Evolutionary conservation across 2,888 invertebrate species (phyloP), one percentile per base, ranked within the genome.

Genomic region (Hylaea fasciaria): DNA sequence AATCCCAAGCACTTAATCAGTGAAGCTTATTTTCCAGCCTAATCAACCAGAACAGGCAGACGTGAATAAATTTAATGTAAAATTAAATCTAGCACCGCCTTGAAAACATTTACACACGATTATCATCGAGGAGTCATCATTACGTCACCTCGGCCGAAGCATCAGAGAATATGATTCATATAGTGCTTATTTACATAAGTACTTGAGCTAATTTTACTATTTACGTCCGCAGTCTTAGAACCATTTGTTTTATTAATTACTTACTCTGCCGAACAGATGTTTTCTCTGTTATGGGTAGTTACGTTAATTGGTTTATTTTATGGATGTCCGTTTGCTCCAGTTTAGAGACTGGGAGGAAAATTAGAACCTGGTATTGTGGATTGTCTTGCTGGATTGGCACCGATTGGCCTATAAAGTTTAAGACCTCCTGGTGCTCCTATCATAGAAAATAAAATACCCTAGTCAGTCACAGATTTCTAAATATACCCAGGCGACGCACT

Each of bases 81-180:
- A 43, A 55, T 46, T 32, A 29, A 41, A 47, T 17, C 35, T 14
- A 45, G 37, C 39, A 45, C 39, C 46, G 44, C 52, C 50, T 60
- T 57, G 52, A 56, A 44, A 48, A 40, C 43, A 55, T 48, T 47
- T 40, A 57, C 49, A 63, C 52, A 49, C 62, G 61, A 65, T 67
- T 53, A 58, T 57, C 64, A 62, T 49, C 22, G 56, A 46, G 50
- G 51, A 66, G 68, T 68, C 65, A 67, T 68, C 41, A 47, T 69
- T 61, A 62, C 71, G 68, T 69, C 69, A 69, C 47, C 44, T 41
- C 53, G 13, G 43, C 40, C 39, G 46, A 3, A 22, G 22, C 22
- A 22, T 22, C 22, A 22, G 22, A 22, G 22, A 28, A 9, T 12
- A 22, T 64, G 62, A 62, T 56, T 64, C 66, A 69, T 43, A 37